These are phyloP conservation scores for Nemotelus pantherinus DNA, from an alignment of 2,888 invertebrate genomes.

Conservation along the genomic window DNA sequence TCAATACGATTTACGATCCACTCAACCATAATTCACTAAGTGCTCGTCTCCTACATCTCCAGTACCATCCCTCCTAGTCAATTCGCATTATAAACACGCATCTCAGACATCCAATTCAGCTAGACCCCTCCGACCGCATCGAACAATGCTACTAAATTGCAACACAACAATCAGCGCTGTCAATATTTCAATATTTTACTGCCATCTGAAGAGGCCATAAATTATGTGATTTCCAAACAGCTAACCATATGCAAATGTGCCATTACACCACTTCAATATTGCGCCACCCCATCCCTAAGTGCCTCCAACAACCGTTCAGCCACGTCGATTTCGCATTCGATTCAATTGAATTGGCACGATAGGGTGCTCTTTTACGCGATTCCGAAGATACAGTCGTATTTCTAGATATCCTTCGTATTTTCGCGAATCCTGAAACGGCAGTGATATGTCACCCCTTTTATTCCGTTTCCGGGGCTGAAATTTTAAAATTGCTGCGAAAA, in stretches of 20 bases:
- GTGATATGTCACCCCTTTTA: constrained; percentile 8
- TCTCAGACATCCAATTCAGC: too few species aligned
- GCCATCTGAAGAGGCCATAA: constrained; percentile 40
- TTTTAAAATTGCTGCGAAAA: neutral
- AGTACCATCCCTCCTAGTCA: neutral
- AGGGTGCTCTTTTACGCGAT: neutral
- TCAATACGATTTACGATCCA: constrained; percentile 6
- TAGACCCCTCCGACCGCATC: neutral
- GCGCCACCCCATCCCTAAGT: constrained; percentile 7
- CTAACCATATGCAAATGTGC: constrained; percentile 46
- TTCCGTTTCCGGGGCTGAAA: neutral
- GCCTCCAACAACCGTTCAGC: too few species aligned
- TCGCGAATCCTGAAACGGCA: neutral
- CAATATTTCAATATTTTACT: constrained; percentile 42
- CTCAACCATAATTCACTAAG: constrained; percentile 29
- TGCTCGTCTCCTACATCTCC: neutral
- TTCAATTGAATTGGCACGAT: constrained; percentile 6
- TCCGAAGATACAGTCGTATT: constrained; percentile 1
- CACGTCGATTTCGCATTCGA: constrained; percentile 22
- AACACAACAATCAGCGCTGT: constrained; percentile 36
- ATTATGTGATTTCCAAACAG: constrained; percentile 43
- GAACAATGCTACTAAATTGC: constrained; percentile 40
- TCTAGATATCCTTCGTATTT: constrained; percentile 18
- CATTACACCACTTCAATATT: constrained; percentile 40
- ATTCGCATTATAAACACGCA: constrained; percentile 4